Percentiles rank a stretch among this genome's conserved stretches.
Evolutionary conservation across 2,113 vertebrate species (phyloP).

Genomic region (Ochotona princeps): DNA sequence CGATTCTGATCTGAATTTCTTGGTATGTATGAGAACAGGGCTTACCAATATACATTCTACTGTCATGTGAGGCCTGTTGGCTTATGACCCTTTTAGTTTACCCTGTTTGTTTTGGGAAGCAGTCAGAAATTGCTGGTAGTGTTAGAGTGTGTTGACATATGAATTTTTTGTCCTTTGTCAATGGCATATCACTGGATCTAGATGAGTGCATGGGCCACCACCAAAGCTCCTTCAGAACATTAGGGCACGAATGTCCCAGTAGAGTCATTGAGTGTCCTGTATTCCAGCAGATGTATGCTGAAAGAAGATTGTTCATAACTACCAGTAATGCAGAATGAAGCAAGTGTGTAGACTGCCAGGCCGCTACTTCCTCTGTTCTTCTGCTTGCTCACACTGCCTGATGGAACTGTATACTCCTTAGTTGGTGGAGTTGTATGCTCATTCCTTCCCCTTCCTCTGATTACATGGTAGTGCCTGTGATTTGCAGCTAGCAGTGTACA

Average conservation of each 20-base stretch:
- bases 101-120: background rate
- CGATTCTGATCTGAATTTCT: background rate
- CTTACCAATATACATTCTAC: background rate
- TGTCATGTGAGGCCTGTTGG: background rate
- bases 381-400: accelerated
- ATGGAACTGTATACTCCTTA: background rate
- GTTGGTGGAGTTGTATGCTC: too few relatives aligned
- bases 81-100: background rate
- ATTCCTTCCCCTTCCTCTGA: background rate
- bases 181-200: background rate
- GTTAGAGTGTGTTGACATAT: background rate
- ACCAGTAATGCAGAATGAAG: too few relatives aligned
- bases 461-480: background rate
- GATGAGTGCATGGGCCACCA: background rate
- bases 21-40: background rate
- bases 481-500: background rate
- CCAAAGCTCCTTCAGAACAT: background rate
- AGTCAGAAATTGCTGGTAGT: too few relatives aligned
- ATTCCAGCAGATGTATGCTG: background rate
- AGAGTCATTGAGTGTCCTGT: background rate
- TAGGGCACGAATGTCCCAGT: background rate
- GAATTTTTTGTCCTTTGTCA: background rate
- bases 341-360: background rate
- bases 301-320: background rate
- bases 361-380: background rate